These are phyloP conservation scores for Sardina pilchardus DNA, from an alignment of 2,113 vertebrate genomes.

Conservation along the genomic window DNA sequence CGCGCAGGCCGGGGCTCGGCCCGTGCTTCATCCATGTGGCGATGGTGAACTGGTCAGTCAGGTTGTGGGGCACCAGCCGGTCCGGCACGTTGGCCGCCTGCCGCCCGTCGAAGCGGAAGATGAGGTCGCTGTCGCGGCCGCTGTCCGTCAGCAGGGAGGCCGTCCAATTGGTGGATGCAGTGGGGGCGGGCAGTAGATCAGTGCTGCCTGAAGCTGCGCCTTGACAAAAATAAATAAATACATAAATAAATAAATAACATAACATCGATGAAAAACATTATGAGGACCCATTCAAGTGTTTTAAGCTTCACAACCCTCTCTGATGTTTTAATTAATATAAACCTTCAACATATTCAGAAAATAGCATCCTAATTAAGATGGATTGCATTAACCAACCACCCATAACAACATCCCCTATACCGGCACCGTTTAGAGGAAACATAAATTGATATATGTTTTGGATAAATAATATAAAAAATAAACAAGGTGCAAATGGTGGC, in stretches of 20 bases:
- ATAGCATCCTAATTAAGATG: not conserved
- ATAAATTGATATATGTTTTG: not conserved
- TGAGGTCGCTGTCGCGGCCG: conserved; percentile 81
- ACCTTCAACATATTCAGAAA: not conserved
- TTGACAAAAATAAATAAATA: conserved; percentile 54
- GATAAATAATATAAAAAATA: not conserved
- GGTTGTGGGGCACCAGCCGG: conserved; percentile 90
- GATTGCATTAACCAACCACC: not conserved
- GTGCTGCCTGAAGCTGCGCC: conserved; percentile 93
- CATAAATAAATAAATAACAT: too few relatives aligned
- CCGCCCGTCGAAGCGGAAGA: conserved; percentile 91
- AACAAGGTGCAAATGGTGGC: not conserved
- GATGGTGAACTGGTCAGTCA: conserved; percentile 96
- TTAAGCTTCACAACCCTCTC: not conserved
- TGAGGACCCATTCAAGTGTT: not conserved
- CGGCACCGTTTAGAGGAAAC: not conserved
- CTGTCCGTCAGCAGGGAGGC: conserved; percentile 85
- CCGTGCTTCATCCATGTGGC: conserved; percentile 97
- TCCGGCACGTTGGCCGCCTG: conserved; percentile 94
- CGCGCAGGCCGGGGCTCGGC: conserved; percentile 87
- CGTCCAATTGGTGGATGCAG: conserved; percentile 87
- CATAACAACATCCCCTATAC: not conserved
- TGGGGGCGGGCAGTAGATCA: conserved; percentile 89
- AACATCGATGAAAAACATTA: not conserved
- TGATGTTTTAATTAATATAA: not conserved